Percentiles rank a stretch among this genome's conserved stretches.
Conservation (phyloP, 2,888 invertebrate species). For the Limnephilus auricula region DNA sequence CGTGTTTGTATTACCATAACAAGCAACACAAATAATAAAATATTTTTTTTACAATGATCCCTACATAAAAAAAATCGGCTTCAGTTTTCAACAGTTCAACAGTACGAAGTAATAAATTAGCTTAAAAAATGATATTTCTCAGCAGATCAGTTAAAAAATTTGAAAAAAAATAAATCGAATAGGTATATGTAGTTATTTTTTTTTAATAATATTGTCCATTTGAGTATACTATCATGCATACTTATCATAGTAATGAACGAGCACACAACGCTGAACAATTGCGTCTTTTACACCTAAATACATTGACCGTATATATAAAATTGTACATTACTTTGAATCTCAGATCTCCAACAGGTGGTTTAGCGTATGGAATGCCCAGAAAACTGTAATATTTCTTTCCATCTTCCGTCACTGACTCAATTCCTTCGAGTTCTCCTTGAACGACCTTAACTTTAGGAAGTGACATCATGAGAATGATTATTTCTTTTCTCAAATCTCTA, state of each 20-base stretch:
- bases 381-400: conserved; percentile 74
- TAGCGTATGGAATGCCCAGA: conserved; percentile 72
- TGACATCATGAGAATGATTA: conserved; percentile 33
- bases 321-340: conserved; percentile 70
- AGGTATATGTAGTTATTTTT: no score
- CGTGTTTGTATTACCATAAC: not conserved
- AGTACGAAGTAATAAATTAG: not conserved
- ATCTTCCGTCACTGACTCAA: conserved; percentile 70
- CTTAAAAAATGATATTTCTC: not conserved
- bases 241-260: no score
- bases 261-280: no score
- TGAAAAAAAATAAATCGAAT: no score
- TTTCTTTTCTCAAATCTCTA: not conserved
- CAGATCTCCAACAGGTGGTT: conserved; percentile 70
- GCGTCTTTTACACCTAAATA: no score
- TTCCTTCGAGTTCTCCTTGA: conserved; percentile 72
- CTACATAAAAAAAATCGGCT: not conserved
- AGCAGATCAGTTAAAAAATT: not conserved
- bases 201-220: no score
- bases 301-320: not conserved
- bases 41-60: not conserved
- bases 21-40: not conserved
- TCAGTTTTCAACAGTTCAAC: not conserved
- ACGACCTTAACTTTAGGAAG: conserved; percentile 69
- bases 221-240: no score